phyloP scores from a whole-genome alignment of 2,113 vertebrate species.

The Oncorhynchus mykiss region DNA sequence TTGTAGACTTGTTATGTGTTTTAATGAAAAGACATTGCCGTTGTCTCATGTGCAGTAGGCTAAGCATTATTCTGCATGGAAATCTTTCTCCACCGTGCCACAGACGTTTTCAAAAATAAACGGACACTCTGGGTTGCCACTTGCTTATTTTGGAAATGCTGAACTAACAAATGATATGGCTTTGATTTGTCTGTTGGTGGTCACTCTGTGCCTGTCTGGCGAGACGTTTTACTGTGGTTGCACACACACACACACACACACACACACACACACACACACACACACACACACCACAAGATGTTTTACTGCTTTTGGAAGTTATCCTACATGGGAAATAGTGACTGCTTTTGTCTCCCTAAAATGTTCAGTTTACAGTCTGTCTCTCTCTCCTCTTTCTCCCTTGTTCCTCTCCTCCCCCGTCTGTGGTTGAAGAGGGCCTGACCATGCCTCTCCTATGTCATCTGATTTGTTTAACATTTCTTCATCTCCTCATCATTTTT shows the following conservation, averaged over 20 bases:
- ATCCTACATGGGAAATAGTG: constrained; percentile 16
- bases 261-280: too few species aligned
- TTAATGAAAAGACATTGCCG: background rate
- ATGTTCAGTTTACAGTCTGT: background rate
- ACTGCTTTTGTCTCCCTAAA: background rate
- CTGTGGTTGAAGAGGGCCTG: background rate
- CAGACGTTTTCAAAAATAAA: constrained; percentile 2
- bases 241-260: too few species aligned
- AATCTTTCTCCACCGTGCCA: background rate
- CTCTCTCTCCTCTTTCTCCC: background rate
- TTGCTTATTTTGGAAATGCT: constrained; percentile 23
- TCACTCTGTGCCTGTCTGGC: constrained; percentile 20
- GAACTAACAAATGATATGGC: constrained; percentile 33
- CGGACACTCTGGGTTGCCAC: constrained; percentile 14
- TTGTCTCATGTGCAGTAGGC: constrained; percentile 1
- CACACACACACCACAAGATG: too few species aligned
- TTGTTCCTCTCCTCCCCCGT: background rate
- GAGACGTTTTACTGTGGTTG: too few species aligned
- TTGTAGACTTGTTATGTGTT: constrained; percentile 23
- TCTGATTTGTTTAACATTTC: constrained; percentile 2
- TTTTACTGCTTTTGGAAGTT: constrained; percentile 20
- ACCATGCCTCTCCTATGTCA: background rate
- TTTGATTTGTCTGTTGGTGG: constrained; percentile 28
- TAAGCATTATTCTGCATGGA: constrained; percentile 13
- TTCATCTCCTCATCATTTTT: background rate